phyloP scores from a whole-genome alignment of 2,113 vertebrate species.

The Chionomys nivalis region DNA sequence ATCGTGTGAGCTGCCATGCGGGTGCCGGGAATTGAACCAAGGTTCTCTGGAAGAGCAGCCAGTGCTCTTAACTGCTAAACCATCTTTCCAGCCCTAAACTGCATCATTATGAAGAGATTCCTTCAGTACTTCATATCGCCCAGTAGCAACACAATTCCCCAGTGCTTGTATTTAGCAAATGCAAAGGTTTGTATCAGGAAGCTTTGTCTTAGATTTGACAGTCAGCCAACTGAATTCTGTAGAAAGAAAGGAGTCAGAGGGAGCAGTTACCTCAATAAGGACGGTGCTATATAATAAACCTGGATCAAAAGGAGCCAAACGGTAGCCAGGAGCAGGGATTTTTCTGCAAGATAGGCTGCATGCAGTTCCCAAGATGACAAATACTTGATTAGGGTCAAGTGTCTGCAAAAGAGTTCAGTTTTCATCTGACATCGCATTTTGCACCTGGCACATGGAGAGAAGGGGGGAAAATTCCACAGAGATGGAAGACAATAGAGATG shows the following conservation, averaged over 20 bases:
- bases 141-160: conserved; percentile 3
- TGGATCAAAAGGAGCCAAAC: not conserved
- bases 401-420: not conserved
- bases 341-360: not conserved
- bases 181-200: conserved; percentile 68
- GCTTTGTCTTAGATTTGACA: conserved; percentile 54
- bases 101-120: not conserved
- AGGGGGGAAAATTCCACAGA: not conserved
- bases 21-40: not conserved
- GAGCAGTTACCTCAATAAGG: not conserved
- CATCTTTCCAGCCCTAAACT: not conserved
- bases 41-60: not conserved
- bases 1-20: not conserved
- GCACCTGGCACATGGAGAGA: not conserved
- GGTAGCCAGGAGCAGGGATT: not conserved
- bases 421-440: not conserved
- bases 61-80: not conserved
- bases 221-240: conserved; percentile 32
- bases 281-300: not conserved
- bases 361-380: not conserved
- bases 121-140: not conserved
- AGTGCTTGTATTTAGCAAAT: conserved; percentile 26
- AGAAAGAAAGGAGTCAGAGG: conserved; percentile 9
- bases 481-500: not conserved
- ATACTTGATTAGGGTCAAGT: not conserved